Evolutionary conservation across 1,140 invertebrate species (phyloP).

Genomic region (Sycophaga agraensis): DNA sequence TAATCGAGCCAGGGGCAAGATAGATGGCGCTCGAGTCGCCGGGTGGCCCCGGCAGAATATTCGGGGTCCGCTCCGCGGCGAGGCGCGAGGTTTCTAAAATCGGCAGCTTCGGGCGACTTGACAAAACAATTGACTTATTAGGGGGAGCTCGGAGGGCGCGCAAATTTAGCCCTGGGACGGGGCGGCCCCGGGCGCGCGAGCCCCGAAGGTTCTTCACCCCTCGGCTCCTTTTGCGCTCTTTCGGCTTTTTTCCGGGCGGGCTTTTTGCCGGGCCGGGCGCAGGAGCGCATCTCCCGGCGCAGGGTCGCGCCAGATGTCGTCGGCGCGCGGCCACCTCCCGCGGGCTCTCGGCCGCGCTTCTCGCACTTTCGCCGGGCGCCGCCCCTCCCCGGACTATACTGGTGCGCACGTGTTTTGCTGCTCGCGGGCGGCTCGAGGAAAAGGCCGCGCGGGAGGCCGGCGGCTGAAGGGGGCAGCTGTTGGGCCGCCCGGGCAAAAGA

Average conservation of each 20-base stretch:
- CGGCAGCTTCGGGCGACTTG: not conserved
- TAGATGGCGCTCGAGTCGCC: too few species aligned
- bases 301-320: conserved; percentile 33
- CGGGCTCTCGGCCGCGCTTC: too few species aligned
- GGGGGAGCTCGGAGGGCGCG: not conserved
- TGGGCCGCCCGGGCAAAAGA: not conserved
- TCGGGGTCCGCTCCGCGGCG: too few species aligned
- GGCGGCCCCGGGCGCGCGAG: not conserved
- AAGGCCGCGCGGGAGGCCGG: too few species aligned
- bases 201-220: conserved; percentile 8
- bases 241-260: not conserved
- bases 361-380: not conserved
- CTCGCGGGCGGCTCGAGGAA: not conserved
- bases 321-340: too few species aligned
- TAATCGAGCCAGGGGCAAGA: too few species aligned
- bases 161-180: not conserved
- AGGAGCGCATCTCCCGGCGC: conserved; percentile 9
- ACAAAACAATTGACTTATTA: conserved; percentile 16
- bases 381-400: too few species aligned
- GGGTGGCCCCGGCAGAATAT: too few species aligned
- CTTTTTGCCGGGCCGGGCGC: not conserved
- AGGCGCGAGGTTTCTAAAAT: not conserved
- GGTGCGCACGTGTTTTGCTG: conserved; percentile 8
- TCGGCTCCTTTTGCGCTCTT: not conserved
- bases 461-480: too few species aligned